Base-by-base conservation (phyloP, 2,113 vertebrate genomes). In the Eidolon helvum region DNA sequence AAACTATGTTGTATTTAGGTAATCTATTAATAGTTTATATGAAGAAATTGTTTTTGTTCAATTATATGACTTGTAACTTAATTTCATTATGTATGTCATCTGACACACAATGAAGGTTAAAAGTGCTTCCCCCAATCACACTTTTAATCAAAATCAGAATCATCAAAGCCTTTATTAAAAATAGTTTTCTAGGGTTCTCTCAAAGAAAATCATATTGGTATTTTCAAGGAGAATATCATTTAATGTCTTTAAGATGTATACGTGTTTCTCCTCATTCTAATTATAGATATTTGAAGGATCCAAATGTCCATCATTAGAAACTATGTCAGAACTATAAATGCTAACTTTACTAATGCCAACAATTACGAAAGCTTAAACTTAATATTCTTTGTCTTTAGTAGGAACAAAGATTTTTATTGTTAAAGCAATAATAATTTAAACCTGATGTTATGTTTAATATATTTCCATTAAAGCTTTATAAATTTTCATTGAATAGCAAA, bases 361-460 rank as follows among this genome's bases (percentile, higher is more conserved):
- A 84, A 74, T 35, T 87, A 10, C 4, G 87, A 95, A 92, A 83
- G 9, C 19, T 9, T 65, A 86, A 95, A 90, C 21, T 75, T 86
- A 65, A n/a, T 18, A 40, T 48, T 85, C 2, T 78, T 75, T 94
- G 26, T 16, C 69, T 89, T 94, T 61, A 10, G 22, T 89, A 35
- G 24, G 14, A 92, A 9, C 15, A 85, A 94, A 87, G 0, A 48
- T 57, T 75, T 85, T 93, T 66, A 89, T 72, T 77, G 16, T 80
- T 90, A 96, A 80, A 63, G 4, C 40, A 90, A 68, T 48, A 95
- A 69, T 93, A 88, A 78, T 14, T n/a, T 86, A 82, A 85, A 48
- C 11, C 10, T 77, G 28, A 50, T 61, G 21, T 66, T 38, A 78
- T 38, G 4, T 33, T 79, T 33, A 65, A 88, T 24, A 10, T 9